Evolutionary conservation across 2,888 invertebrate genomes (phyloP).

Genomic region (Drepana falcataria): DNA sequence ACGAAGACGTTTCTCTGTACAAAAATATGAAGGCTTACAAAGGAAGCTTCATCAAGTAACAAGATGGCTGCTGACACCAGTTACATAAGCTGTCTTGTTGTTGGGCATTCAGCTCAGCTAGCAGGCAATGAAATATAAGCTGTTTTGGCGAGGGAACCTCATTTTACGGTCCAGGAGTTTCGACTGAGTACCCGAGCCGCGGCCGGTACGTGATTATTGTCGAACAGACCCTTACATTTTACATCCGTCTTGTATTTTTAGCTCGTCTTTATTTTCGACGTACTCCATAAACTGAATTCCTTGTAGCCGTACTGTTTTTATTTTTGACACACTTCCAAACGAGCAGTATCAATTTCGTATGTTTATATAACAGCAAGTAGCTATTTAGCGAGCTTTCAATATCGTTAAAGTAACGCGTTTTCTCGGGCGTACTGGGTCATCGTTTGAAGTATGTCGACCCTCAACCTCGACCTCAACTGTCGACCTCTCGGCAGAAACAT

Average conservation of each 20-base stretch:
- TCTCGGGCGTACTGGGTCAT: too few species aligned
- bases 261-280: slow-evolving; percentile 16
- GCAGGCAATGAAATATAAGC: slow-evolving; percentile 43
- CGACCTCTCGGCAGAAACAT: too few species aligned
- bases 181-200: slow-evolving; percentile 14
- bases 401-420: too few species aligned
- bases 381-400: too few species aligned
- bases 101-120: slow-evolving; percentile 37
- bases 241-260: slow-evolving; percentile 31
- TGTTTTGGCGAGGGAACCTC: slow-evolving; percentile 37
- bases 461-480: too few species aligned
- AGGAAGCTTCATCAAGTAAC: slow-evolving; percentile 14
- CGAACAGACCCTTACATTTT: slow-evolving; percentile 28
- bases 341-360: too few species aligned
- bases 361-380: too few species aligned
- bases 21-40: background rate
- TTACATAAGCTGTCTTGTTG: slow-evolving; percentile 27
- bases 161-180: slow-evolving; percentile 39
- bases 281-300: background rate
- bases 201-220: slow-evolving; percentile 34
- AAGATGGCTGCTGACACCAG: slow-evolving; percentile 9
- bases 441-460: too few species aligned
- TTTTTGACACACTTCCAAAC: too few species aligned
- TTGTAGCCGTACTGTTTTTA: background rate
- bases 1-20: too few species aligned